phyloP scores from a whole-genome alignment of 2,113 vertebrate genomes.

The Myiopsitta monachus region DNA sequence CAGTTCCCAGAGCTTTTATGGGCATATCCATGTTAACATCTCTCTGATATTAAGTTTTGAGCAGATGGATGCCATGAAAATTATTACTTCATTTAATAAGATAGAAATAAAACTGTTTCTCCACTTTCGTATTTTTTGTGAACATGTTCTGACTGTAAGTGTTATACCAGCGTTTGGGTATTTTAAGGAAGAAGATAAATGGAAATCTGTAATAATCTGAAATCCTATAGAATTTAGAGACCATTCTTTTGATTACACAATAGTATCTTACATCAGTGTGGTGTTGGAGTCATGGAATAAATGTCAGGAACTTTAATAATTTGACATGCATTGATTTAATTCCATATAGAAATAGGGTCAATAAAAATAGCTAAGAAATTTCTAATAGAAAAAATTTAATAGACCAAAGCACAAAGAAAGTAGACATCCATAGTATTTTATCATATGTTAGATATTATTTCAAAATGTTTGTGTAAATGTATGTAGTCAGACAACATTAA shows the following conservation, averaged over 20 bases:
- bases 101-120: constrained; percentile 29
- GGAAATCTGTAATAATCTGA: not conserved
- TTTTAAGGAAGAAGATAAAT: not conserved
- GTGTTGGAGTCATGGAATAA: not conserved
- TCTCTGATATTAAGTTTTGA: constrained; percentile 45
- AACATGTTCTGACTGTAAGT: not conserved
- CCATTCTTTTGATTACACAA: not conserved
- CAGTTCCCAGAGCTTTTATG: constrained; percentile 24
- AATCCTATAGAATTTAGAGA: not conserved
- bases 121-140: not conserved
- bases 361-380: not conserved
- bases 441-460: not conserved
- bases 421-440: not conserved
- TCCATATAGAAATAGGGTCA: not conserved
- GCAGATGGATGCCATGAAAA: constrained; percentile 44
- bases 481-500: not conserved
- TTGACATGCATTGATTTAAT: not conserved
- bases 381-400: not conserved
- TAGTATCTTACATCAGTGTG: not conserved
- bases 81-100: constrained; percentile 51
- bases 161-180: not conserved
- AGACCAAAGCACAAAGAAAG: not conserved
- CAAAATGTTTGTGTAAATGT: not conserved
- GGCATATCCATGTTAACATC: not conserved
- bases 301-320: not conserved